Base-by-base conservation (phyloP, 2,113 vertebrate species). In the Hypomesus transpacificus region DNA sequence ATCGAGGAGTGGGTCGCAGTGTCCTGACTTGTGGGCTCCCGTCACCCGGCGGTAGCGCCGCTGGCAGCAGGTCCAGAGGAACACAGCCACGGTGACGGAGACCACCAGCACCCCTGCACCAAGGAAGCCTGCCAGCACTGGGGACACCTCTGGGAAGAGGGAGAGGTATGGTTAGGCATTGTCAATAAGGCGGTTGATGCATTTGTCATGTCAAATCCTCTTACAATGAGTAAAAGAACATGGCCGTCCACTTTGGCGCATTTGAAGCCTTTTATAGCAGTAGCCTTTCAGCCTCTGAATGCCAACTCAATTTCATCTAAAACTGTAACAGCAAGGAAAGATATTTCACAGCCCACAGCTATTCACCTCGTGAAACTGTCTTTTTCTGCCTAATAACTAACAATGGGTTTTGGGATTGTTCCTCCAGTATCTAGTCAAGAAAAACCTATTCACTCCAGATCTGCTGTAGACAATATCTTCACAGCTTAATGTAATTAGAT, bases 21-120 rank as follows among this genome's bases (percentile, higher is more conserved):
- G 80, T 11, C 78, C 83, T 4, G 70, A 75, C 76, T 85, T 87
- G 71, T 85, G 74, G 3, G 80, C 88, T 80, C 92, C 93, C 78
- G 91, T 90, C 85, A 94, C 91, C 86, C 91, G 94, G 18, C 93
- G 91, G 16, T 92, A 88, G 22, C 93, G 92, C 54, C 92, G 92
- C 78, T 93, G 94, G 85, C 94, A 95, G 86, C 92, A 95, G 0
- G 92, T 94, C 94, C 94, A 95, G 31, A 95, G 87, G 75, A 95
- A 95, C 31, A 95, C 87, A 0, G 93, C 91, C 66, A 93, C 90
- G 0, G 92, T 94, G 75, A 94, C 90, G 0, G 93, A 94, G 3
- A 95, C 91, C 72, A 95, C 92, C 28, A 96, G 81, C 51, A 96
- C 91, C 0, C 94, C 93, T 13, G 94, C 94, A 8, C 94, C 94